Evolutionary conservation across 2,888 invertebrate genomes (phyloP).

Genomic region (Helicoverpa assulta): DNA sequence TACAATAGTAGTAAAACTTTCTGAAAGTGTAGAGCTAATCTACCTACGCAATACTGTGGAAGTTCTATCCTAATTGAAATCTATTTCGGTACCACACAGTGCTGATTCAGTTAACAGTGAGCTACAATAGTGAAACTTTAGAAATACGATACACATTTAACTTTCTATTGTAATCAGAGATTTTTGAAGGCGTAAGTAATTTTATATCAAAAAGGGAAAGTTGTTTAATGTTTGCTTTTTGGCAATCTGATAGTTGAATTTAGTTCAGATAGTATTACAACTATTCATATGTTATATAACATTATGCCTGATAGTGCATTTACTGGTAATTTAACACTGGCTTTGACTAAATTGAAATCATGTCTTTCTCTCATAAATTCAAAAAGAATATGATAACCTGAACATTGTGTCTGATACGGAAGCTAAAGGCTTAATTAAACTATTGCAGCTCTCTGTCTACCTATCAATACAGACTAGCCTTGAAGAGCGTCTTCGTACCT

Average conservation of each 20-base stretch:
- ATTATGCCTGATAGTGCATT: background rate
- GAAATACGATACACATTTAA: slow-evolving; percentile 44
- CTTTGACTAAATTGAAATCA: too few relatives aligned
- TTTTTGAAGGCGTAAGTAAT: slow-evolving; percentile 36
- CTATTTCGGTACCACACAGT: slow-evolving; percentile 58
- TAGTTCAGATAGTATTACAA: background rate
- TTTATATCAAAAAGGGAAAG: slow-evolving; percentile 33
- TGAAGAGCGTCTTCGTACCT: slow-evolving; percentile 91
- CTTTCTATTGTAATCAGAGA: slow-evolving; percentile 57
- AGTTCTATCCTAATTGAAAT: slow-evolving; percentile 46
- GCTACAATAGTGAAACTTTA: slow-evolving; percentile 34
- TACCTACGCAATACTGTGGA: slow-evolving; percentile 52
- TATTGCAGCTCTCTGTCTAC: slow-evolving; percentile 39
- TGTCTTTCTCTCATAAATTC: too few relatives aligned
- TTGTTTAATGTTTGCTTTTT: slow-evolving; percentile 13
- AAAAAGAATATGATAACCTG: background rate
- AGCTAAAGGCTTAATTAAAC: slow-evolving; percentile 1
- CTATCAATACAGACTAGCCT: slow-evolving; percentile 18
- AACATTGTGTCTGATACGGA: too few relatives aligned
- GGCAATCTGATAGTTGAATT: slow-evolving; percentile 13
- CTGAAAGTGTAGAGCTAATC: slow-evolving; percentile 47
- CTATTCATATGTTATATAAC: slow-evolving; percentile 1
- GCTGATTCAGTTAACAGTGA: slow-evolving; percentile 45
- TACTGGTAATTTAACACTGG: too few relatives aligned
- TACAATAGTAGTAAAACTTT: slow-evolving; percentile 38